Conservation (phyloP, 2,113 vertebrate genomes). For the Recurvirostra avosetta region DNA sequence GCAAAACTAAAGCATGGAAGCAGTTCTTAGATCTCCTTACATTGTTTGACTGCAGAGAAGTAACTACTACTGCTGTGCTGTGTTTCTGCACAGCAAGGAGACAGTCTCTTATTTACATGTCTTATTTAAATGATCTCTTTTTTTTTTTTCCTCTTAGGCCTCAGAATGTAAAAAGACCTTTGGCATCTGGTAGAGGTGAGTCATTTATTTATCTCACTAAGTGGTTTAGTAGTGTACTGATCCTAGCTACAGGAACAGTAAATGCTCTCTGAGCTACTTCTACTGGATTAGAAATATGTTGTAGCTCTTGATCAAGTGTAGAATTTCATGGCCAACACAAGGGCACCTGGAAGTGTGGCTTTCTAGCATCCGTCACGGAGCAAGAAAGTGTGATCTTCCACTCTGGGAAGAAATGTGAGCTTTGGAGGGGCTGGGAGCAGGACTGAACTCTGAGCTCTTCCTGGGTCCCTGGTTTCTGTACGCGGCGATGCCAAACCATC, state of each 20-base stretch:
- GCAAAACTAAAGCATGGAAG: not conserved
- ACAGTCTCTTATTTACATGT: not conserved
- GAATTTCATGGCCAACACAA: not conserved
- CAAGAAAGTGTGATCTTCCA: not conserved
- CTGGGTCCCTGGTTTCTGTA: not conserved
- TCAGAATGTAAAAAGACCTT: constrained; percentile 82
- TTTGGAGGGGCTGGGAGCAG: not conserved
- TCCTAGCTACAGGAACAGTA: not conserved
- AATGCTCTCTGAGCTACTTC: not conserved
- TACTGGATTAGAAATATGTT: not conserved
- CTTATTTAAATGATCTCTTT: constrained; percentile 7
- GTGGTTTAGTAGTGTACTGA: not conserved
- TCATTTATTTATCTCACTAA: constrained; percentile 17
- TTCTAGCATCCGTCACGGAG: not conserved
- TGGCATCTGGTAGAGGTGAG: constrained; percentile 77
- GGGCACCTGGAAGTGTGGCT: not conserved
- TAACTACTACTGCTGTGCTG: not conserved
- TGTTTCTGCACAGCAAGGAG: not conserved
- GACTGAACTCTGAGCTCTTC: not conserved
- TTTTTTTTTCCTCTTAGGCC: constrained; percentile 74
- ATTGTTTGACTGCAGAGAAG: not conserved
- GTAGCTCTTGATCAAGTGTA: not conserved
- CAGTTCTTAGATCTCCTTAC: not conserved
- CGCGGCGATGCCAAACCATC: not conserved
- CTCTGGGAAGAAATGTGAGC: not conserved